These are phyloP conservation scores for Chelonoidis abingdonii DNA, from an alignment of 2,113 vertebrate species.

Conservation along the genomic window DNA sequence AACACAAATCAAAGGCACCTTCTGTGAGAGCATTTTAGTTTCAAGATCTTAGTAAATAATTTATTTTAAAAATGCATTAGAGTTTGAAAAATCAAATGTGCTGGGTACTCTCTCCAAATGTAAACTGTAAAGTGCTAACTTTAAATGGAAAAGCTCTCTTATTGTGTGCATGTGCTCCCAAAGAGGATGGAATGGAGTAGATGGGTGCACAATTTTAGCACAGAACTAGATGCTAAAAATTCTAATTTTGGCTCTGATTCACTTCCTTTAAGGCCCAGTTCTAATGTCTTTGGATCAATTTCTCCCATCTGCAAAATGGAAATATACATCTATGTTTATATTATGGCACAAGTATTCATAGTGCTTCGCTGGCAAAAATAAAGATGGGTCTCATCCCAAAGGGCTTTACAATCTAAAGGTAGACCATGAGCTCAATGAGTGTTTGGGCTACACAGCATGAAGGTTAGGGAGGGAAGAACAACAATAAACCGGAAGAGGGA, in stretches of 20 bases:
- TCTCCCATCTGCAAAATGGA: background rate
- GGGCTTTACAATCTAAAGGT: background rate
- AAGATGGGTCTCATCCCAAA: fast-evolving
- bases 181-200: background rate
- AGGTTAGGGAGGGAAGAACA: background rate
- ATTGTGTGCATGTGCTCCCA: background rate
- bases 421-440: background rate
- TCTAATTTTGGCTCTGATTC: background rate
- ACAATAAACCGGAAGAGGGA: background rate
- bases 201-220: background rate
- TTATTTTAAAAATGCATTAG: background rate
- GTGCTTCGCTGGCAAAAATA: fast-evolving
- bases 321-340: fast-evolving
- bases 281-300: background rate
- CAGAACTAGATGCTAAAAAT: fast-evolving
- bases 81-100: fast-evolving
- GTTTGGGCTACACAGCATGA: background rate
- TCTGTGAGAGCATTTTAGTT: background rate
- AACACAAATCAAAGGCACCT: conserved; percentile 3
- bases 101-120: background rate
- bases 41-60: background rate
- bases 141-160: background rate
- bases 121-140: background rate
- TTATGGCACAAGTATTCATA: background rate
- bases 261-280: background rate